phyloP scores from a whole-genome alignment of 2,113 vertebrate genomes.

The Paradoxurus hermaphroditus region DNA sequence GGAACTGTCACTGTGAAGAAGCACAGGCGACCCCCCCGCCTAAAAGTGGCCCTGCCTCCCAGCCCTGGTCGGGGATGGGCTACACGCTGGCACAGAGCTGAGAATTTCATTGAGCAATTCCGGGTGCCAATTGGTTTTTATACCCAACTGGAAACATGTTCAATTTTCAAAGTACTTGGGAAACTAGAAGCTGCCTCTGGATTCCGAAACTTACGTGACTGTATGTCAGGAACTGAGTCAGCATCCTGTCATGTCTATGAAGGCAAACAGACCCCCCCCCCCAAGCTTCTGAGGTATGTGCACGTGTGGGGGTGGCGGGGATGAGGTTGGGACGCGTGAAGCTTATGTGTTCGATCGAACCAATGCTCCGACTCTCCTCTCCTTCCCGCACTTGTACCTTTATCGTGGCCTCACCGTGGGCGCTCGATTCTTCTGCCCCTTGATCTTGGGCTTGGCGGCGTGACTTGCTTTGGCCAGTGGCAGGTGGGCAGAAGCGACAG shows the following conservation, averaged over 20 bases:
- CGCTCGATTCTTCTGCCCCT: neutral
- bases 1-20: slow-evolving; percentile 25
- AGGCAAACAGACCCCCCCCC: neutral
- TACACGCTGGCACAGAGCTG: neutral
- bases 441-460: neutral
- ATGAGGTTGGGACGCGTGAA: neutral
- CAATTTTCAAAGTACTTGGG: neutral
- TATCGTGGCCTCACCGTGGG: neutral
- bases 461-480: neutral
- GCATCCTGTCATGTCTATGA: neutral
- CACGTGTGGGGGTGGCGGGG: neutral
- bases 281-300: neutral
- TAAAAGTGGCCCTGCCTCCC: neutral
- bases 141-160: slow-evolving; percentile 3
- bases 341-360: neutral
- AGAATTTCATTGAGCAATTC: slow-evolving; percentile 42
- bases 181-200: slow-evolving; percentile 24
- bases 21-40: neutral
- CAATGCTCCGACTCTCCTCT: neutral
- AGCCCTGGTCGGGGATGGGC: neutral
- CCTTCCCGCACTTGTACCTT: neutral
- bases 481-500: neutral
- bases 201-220: slow-evolving; percentile 29
- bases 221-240: neutral
- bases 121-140: slow-evolving; percentile 1